Conservation (phyloP, 35 echinoderm and acorn worm species). For the Hemicentrotus pulcherrimus region DNA sequence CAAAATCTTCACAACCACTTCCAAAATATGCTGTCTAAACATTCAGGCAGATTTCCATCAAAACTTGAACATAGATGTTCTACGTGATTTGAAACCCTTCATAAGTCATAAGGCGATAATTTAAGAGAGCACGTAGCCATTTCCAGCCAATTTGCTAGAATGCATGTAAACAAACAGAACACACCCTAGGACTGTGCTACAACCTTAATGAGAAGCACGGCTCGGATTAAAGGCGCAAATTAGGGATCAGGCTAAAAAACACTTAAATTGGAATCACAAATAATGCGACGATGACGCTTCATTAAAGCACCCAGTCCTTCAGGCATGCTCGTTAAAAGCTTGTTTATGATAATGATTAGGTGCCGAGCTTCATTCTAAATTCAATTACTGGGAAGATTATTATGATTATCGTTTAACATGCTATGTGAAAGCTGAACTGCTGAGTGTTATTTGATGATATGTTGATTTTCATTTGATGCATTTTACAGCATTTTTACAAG, state of each 20-base stretch:
- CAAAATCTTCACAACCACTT: not conserved
- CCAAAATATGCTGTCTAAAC: not conserved
- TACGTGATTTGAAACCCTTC: not conserved
- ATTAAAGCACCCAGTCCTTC: not conserved
- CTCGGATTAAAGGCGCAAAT: not conserved
- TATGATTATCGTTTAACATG: not conserved
- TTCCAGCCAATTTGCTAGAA: not conserved
- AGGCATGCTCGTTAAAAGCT: not conserved
- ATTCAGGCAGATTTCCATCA: not conserved
- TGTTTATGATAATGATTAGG: constrained; percentile 7
- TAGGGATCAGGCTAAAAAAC: not conserved
- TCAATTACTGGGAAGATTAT: not conserved
- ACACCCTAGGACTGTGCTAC: not conserved
- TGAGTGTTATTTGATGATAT: not conserved
- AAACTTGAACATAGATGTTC: not conserved
- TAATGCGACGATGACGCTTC: not conserved
- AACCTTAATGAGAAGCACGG: not conserved
- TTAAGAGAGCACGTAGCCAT: not conserved
- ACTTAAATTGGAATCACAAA: not conserved
- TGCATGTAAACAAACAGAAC: not conserved
- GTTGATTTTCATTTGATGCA: not conserved
- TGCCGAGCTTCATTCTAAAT: not conserved
- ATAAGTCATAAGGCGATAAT: not conserved
- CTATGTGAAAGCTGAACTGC: not conserved
- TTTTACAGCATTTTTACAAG: not conserved